Conservation (phyloP, 2,888 invertebrate species). For the Blastobasis lacticolella region DNA sequence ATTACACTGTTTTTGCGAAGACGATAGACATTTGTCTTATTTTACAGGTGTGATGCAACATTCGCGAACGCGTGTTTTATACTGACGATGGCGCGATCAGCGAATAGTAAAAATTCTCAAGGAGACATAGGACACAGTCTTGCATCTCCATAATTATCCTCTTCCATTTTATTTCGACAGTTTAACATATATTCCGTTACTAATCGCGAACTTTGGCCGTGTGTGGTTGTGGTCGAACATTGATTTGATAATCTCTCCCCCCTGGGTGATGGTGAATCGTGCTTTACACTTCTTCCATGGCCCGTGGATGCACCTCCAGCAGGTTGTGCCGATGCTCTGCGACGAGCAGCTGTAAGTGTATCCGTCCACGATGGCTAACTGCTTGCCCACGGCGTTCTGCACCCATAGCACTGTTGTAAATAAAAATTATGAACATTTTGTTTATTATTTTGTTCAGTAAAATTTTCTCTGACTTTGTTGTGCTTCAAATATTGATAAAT, state of each 20-base stretch:
- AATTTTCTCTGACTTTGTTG: too few relatives aligned
- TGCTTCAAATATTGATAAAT: too few relatives aligned
- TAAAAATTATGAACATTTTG: too few relatives aligned
- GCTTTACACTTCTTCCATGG: not conserved
- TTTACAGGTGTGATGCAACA: too few relatives aligned
- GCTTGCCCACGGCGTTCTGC: not conserved
- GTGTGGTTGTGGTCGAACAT: not conserved
- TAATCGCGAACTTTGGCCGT: not conserved
- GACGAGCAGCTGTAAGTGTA: slow-evolving; percentile 26
- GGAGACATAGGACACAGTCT: too few relatives aligned
- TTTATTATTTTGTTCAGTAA: too few relatives aligned
- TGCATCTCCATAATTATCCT: too few relatives aligned
- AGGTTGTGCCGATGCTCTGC: slow-evolving; percentile 10
- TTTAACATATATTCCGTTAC: not conserved
- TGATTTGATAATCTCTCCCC: not conserved
- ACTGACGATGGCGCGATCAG: too few relatives aligned
- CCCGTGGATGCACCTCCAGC: slow-evolving; percentile 20
- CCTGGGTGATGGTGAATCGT: slow-evolving; percentile 1
- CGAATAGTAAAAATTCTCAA: too few relatives aligned
- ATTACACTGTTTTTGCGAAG: too few relatives aligned
- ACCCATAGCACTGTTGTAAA: not conserved
- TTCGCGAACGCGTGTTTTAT: too few relatives aligned
- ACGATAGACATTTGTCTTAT: too few relatives aligned
- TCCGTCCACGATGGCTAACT: slow-evolving; percentile 20
- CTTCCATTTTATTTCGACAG: not conserved